phyloP scores from a whole-genome alignment of 2,797 vertebrate genomes.

The Rhabdophis nuchalis region DNA sequence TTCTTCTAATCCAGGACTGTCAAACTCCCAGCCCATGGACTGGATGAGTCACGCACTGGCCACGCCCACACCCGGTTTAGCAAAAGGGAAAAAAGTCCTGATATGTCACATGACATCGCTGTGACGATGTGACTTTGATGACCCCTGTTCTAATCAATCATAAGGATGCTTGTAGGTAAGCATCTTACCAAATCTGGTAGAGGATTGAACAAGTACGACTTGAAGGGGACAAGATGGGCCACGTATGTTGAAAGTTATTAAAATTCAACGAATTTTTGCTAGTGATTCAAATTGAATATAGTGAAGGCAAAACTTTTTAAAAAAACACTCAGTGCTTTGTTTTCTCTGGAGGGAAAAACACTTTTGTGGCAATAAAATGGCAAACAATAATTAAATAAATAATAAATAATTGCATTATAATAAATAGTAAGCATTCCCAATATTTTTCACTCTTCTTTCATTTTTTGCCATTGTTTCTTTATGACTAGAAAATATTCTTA shows the following conservation, averaged over 20 bases:
- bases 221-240: neutral
- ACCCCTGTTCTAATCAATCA: neutral
- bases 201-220: neutral
- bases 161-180: neutral
- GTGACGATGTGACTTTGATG: no score
- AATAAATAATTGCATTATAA: neutral
- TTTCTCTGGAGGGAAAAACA: neutral
- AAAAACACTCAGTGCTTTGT: neutral
- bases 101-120: no score
- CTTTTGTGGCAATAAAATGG: neutral
- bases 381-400: neutral
- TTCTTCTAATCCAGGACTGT: neutral
- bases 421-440: neutral
- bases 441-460: neutral
- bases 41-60: no score
- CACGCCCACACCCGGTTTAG: no score
- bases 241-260: neutral
- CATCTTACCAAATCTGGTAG: neutral
- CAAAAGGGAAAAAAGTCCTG: no score
- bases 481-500: neutral
- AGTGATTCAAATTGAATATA: neutral
- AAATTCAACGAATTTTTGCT: neutral
- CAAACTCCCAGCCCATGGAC: no score
- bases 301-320: neutral
- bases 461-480: neutral